A percentile compares a stretch with the other conserved stretches of the same genome.
Conservation (phyloP, 2,113 vertebrate genomes). For the Maccullochella peelii region DNA sequence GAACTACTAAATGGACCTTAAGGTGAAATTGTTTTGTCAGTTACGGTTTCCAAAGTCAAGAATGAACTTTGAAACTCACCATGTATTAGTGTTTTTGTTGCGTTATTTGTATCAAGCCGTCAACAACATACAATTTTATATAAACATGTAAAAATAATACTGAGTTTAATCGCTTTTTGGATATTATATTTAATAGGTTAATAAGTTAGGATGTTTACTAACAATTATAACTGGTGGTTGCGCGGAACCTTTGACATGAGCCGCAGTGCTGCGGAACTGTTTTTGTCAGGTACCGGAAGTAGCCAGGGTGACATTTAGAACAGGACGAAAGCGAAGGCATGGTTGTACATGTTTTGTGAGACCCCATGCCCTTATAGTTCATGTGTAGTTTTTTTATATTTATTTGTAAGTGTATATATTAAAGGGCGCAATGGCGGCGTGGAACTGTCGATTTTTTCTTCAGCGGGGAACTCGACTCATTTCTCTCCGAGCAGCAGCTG, state of each 20-base stretch:
- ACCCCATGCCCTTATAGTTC: neutral
- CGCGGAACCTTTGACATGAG: conserved; percentile 61
- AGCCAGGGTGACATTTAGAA: conserved; percentile 78
- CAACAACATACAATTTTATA: no score
- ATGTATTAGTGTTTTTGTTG: neutral
- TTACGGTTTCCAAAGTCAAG: neutral
- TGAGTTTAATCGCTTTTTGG: neutral
- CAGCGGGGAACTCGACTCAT: conserved; percentile 55
- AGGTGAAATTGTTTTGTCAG: neutral
- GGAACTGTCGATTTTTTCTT: conserved; percentile 74
- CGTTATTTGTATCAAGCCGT: neutral
- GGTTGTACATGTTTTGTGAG: neutral
- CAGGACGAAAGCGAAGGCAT: conserved; percentile 57
- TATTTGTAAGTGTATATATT: neutral
- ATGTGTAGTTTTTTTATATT: neutral
- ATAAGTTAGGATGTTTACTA: neutral
- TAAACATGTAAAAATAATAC: neutral
- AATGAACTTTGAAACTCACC: neutral
- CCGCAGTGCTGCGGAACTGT: conserved; percentile 24
- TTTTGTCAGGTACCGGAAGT: conserved; percentile 75
- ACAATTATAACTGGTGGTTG: no score
- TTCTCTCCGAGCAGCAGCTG: conserved; percentile 47
- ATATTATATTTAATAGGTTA: neutral
- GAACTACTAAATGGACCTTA: neutral
- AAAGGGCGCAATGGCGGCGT: conserved; percentile 70